These are phyloP conservation scores for Stictocephala bisonia DNA, from an alignment of 2,888 invertebrate species.

Conservation along the genomic window DNA sequence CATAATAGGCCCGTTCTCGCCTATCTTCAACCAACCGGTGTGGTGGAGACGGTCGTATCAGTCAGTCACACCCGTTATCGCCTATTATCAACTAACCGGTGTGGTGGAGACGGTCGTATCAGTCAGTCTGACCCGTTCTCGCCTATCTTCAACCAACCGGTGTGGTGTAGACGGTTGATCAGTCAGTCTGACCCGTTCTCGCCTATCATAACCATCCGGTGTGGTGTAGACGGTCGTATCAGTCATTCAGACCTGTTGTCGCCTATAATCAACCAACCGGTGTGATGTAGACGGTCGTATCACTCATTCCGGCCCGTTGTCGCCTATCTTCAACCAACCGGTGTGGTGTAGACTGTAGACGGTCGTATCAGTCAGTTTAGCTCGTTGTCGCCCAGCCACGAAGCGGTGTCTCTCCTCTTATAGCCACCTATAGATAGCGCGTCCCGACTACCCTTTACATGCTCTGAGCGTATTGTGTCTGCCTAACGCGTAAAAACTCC, in stretches of 20 bases:
- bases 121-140: no score
- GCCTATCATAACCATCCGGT: background rate
- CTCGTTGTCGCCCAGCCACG: background rate
- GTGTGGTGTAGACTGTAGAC: background rate
- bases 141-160: no score
- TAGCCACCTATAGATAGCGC: conserved; percentile 26
- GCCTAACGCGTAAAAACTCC: no score
- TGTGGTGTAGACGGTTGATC: no score
- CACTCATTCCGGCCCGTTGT: background rate
- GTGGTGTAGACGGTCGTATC: background rate
- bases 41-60: no score
- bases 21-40: no score
- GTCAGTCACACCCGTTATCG: no score
- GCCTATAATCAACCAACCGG: background rate
- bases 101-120: no score
- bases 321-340: background rate
- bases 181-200: background rate
- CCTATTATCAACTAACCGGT: no score
- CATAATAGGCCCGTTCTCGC: background rate
- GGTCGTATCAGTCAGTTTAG: background rate
- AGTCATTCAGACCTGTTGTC: background rate
- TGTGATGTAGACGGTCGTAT: background rate
- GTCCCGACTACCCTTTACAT: no score
- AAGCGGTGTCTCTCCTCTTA: conserved; percentile 19
- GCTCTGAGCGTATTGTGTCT: conserved; percentile 28